These are phyloP conservation scores for Drosophila guanche DNA, from an alignment of 1,140 invertebrate genomes.

Conservation along the genomic window DNA sequence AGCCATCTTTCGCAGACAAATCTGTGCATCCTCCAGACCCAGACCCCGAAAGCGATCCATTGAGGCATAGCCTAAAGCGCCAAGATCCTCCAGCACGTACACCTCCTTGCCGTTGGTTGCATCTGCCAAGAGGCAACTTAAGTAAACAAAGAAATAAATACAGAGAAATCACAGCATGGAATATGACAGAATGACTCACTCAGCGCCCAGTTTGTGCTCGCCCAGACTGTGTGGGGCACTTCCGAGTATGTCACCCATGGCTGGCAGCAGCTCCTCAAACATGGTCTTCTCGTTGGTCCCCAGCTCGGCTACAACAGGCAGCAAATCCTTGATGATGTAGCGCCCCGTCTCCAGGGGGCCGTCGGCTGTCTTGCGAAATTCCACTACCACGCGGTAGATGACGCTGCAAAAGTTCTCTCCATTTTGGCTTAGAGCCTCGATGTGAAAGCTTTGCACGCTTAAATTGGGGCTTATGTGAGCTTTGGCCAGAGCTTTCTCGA, in stretches of 20 bases:
- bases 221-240: background rate
- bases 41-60: constrained; percentile 52
- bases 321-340: constrained; percentile 60
- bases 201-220: constrained; percentile 52
- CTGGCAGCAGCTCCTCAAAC: constrained; percentile 58
- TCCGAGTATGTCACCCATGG: constrained; percentile 41
- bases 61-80: constrained; percentile 31
- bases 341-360: constrained; percentile 28
- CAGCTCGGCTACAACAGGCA: constrained; percentile 44
- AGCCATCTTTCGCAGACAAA: constrained; percentile 60
- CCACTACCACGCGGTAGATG: constrained; percentile 57
- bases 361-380: constrained; percentile 37
- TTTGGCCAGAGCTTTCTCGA: constrained; percentile 49
- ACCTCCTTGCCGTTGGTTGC: constrained; percentile 31
- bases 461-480: constrained; percentile 44
- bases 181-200: constrained; percentile 34
- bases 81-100: constrained; percentile 70
- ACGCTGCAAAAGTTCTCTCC: constrained; percentile 71
- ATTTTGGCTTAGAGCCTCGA: constrained; percentile 32
- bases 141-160: background rate
- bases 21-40: constrained; percentile 28
- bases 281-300: constrained; percentile 60
- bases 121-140: constrained; percentile 49
- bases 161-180: background rate
- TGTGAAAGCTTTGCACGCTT: constrained; percentile 37